A percentile compares a stretch with the other conserved stretches of the same genome.
phyloP scores from a whole-genome alignment of 2,113 vertebrate genomes.

The Sciurus niger region DNA sequence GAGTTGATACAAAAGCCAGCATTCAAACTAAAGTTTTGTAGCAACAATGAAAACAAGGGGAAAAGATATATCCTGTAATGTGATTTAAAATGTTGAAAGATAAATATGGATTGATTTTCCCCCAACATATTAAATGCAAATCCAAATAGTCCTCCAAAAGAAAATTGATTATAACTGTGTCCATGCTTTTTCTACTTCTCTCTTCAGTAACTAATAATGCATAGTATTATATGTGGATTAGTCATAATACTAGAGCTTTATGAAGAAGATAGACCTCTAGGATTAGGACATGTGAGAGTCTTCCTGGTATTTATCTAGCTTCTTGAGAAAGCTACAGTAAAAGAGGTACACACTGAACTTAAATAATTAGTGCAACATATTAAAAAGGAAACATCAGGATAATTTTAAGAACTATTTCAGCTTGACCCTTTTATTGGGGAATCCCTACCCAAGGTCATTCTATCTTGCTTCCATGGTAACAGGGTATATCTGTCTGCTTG shows the following conservation, averaged over 20 bases:
- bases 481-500: neutral
- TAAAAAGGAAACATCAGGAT: neutral
- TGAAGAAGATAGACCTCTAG: neutral
- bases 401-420: neutral
- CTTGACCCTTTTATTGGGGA: neutral
- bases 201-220: constrained; percentile 34
- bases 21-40: neutral
- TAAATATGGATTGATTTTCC: neutral
- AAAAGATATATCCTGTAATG: neutral
- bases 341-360: constrained; percentile 24
- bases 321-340: constrained; percentile 20
- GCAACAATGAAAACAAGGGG: neutral
- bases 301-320: neutral
- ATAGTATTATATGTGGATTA: constrained; percentile 20
- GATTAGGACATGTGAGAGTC: neutral
- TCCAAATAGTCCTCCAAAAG: constrained; percentile 5
- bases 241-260: neutral
- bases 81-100: constrained; percentile 20
- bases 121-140: constrained; percentile 26
- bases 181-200: constrained; percentile 25
- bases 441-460: neutral
- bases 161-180: constrained; percentile 58
- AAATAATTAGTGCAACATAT: neutral
- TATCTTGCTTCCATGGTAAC: neutral
- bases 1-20: neutral